phyloP scores from a whole-genome alignment of 23 tunicate species.

The Styela plicata region DNA sequence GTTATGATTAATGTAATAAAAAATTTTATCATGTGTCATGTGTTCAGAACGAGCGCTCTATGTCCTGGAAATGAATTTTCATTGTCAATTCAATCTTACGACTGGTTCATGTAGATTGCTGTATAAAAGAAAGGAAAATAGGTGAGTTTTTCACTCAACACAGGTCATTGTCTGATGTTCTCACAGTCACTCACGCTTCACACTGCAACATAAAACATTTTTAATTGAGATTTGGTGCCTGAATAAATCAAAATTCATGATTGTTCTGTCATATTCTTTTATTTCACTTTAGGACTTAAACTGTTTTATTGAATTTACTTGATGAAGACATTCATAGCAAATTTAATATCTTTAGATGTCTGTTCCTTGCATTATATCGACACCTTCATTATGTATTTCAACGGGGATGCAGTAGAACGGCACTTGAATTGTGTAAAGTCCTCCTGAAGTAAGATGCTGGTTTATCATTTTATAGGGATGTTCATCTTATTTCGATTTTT shows the following conservation, averaged over 20 bases:
- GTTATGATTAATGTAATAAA: too few species aligned
- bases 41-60: constrained; percentile 62
- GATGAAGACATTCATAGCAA: too few species aligned
- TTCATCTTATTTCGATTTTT: too few species aligned
- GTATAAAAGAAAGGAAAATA: constrained; percentile 75
- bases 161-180: too few species aligned
- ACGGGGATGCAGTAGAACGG: constrained; percentile 82
- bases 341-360: constrained; percentile 32
- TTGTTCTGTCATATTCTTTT: background rate
- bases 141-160: constrained; percentile 50
- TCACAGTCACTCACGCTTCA: too few species aligned
- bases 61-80: constrained; percentile 63
- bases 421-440: constrained; percentile 74
- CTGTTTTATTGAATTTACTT: too few species aligned
- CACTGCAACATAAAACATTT: too few species aligned
- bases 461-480: too few species aligned
- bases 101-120: constrained; percentile 71
- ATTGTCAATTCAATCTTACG: constrained; percentile 70
- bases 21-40: too few species aligned
- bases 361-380: constrained; percentile 66
- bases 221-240: too few species aligned
- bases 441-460: constrained; percentile 68
- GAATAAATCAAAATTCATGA: background rate
- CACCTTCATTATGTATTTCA: constrained; percentile 74
- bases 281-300: background rate